Base-by-base conservation (phyloP, 2,888 invertebrate species). In the Muscina levida region DNA sequence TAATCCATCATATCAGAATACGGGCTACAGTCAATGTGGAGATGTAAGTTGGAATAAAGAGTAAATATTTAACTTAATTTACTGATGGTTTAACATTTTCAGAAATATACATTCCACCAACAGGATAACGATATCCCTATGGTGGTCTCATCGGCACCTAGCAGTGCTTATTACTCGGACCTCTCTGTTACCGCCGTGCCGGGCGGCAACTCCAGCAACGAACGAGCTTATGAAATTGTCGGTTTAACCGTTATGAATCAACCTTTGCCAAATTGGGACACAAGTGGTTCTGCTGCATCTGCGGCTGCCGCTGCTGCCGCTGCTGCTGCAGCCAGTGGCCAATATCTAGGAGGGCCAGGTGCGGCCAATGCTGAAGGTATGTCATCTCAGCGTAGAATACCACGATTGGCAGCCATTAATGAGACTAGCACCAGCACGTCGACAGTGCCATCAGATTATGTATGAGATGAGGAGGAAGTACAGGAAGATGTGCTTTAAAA, bases 81-180 rank as follows among this genome's bases (percentile, higher is more conserved):
- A 71, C 24, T n/a, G n/a, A n/a, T n/a, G n/a, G n/a, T n/a, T n/a
- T n/a, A n/a, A n/a, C n/a, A n/a, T 19, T 75, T 67, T 1, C 82
- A 88, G 90, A 89, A 89, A 87, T 89, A 90, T 82, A 88, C 87
- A 85, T 90, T 89, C 84, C 89, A 90, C 84, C 87, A 87, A 68
- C 90, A 90, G 82, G 91, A 91, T 78, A 90, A 91, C 83, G 91
- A 91, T 85, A 88, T 93, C 26, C 93, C 93, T 56, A 90, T 90
- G 88, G 90, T 91, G 80, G 90, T 91, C 31, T 92, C 93, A 31
- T 93, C 93, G 79, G 94, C 94, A 8, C 94, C 94, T n/a, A 94
- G 94, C 87, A 94, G 94, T 89, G 94, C 94, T 26, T 95, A 95
- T 88, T 95, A 95, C 88, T 94, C 94, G 76, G 94, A 95, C 89